Evolutionary conservation across 2,797 vertebrate genomes (phyloP).

Genomic region (Dromococcyx pavoninus): DNA sequence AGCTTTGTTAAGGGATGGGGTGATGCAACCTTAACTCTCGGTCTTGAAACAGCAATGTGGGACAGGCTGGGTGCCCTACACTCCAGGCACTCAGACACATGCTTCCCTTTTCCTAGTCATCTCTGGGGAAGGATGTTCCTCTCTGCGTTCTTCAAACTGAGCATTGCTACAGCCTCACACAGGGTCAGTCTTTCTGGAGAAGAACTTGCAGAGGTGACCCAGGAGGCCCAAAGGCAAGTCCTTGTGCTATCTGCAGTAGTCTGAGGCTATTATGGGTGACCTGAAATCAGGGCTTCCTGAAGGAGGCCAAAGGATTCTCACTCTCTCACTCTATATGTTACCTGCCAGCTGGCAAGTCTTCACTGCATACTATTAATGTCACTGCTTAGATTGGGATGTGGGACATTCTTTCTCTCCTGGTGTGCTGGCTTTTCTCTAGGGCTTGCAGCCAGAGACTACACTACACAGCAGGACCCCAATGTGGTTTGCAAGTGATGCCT

Average conservation of each 20-base stretch:
- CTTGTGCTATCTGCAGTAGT: background rate
- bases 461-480: background rate
- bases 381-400: rapidly evolving
- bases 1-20: background rate
- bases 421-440: background rate
- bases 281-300: background rate
- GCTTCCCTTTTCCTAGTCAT: background rate
- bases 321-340: background rate
- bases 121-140: background rate
- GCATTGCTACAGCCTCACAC: background rate
- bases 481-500: background rate
- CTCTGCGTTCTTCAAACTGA: rapidly evolving
- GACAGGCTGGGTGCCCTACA: background rate
- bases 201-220: background rate
- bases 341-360: background rate
- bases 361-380: background rate
- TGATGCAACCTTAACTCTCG: background rate
- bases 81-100: background rate
- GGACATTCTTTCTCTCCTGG: background rate
- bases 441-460: background rate
- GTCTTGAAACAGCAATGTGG: background rate
- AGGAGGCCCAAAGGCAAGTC: background rate
- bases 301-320: background rate
- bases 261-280: background rate
- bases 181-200: background rate